Evolutionary conservation across 2,888 invertebrate species (phyloP).

Genomic region (Ernsta delagoae): DNA sequence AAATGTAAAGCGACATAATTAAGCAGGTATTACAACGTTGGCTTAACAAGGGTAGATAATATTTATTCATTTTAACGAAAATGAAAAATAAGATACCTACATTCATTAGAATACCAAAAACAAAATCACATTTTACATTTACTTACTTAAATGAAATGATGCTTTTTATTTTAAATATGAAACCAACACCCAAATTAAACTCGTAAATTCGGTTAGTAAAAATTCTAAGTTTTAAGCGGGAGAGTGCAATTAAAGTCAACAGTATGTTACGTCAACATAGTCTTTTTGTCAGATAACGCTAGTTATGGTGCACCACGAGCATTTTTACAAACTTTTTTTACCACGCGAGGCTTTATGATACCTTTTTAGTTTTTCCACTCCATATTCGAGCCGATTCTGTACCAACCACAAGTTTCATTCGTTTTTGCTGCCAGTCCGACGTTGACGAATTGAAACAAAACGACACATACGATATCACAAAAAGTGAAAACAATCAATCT

Average conservation of each 20-base stretch:
- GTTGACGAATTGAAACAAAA: slow-evolving; percentile 20
- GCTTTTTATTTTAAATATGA: not conserved
- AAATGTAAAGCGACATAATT: too few species aligned
- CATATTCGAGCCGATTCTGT: slow-evolving; percentile 8
- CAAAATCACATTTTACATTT: too few species aligned
- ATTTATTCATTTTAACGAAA: too few species aligned
- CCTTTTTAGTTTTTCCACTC: slow-evolving; percentile 18
- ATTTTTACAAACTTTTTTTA: slow-evolving; percentile 10
- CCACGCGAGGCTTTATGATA: slow-evolving; percentile 26
- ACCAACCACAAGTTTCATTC: not conserved
- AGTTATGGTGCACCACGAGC: slow-evolving; percentile 15
- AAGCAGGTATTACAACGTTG: too few species aligned
- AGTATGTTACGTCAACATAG: slow-evolving; percentile 8
- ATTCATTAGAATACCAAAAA: too few species aligned
- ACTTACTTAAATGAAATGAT: too few species aligned
- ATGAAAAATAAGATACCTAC: too few species aligned
- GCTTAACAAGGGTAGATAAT: too few species aligned
- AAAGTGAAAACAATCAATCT: slow-evolving; percentile 12
- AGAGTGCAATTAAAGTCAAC: slow-evolving; percentile 18
- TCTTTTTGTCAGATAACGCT: slow-evolving; percentile 20
- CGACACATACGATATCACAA: slow-evolving; percentile 14
- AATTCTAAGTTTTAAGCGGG: slow-evolving; percentile 4
- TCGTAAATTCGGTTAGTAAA: not conserved
- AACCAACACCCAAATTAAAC: not conserved
- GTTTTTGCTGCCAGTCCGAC: slow-evolving; percentile 7